Evolutionary conservation across 2,888 invertebrate genomes (phyloP), one percentile per base, ranked within the genome.

Genomic region (Pandemis cinnamomeana): DNA sequence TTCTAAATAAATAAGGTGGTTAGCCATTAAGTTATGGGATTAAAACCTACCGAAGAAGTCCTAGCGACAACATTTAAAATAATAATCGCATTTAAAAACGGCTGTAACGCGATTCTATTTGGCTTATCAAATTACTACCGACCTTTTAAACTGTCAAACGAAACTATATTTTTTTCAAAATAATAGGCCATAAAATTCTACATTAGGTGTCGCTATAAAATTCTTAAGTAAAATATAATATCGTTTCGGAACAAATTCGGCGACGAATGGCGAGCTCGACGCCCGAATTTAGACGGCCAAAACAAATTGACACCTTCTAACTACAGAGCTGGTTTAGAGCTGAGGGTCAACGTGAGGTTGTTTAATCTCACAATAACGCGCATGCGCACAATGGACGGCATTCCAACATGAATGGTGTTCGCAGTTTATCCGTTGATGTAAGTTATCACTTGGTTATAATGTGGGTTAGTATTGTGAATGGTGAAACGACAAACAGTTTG

Each of bases 151-250:
- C 72, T 72, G 72, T 72, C 72, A 63, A 63, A 73, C 53, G 51
- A 15, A 58, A 63, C 68, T 69, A 69, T 69, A 66, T 70, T 66
- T 73, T 73, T 60, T 58, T n/a, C 51, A 64, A 70, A 69, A 15
- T 53, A 70, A 70, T 73, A 64, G 73, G 60, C 73, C 51, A 70
- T 73, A 61, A 73, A 73, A 60, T 51, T 48, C 73, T 70, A 61
- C 60, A 36, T 70, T 66, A 70, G 70, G 73, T 73, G 73, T 73
- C 60, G 73, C 73, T 44, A 73, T 73, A 73, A 73, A 69, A 70
- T 73, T 73, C 70, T 70, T 66, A 51, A 73, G 27, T 69, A 66
- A 69, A 69, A 70, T 66, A 70, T 73, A 70, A 73, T 70, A 66
- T 61, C 10, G 53, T 48, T 51, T 69, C 48, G 11, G 64, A 69